phyloP scores from a whole-genome alignment of 2,888 invertebrate species.

The Argyresthia albistria region DNA sequence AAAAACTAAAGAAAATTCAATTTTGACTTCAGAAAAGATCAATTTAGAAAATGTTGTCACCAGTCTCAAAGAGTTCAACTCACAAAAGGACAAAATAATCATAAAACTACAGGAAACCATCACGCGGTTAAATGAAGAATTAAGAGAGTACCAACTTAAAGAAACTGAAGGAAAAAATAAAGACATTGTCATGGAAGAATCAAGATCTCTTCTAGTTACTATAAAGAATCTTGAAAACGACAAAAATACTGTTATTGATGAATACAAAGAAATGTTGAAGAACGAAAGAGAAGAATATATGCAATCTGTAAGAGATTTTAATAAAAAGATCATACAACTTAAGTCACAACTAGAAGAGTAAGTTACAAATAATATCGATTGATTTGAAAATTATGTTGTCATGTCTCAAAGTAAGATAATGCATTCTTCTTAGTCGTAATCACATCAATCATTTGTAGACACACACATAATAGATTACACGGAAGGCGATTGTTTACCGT shows the following conservation, averaged over 20 bases:
- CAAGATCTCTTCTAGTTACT: slow-evolving; percentile 45
- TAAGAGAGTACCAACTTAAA: slow-evolving; percentile 26
- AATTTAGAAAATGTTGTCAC: slow-evolving; percentile 36
- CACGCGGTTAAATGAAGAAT: slow-evolving; percentile 12
- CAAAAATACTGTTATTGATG: slow-evolving; percentile 43
- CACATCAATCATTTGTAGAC: background rate
- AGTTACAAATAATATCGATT: slow-evolving; percentile 5
- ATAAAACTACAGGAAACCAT: slow-evolving; percentile 26
- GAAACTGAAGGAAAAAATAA: slow-evolving; percentile 26
- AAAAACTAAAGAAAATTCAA: slow-evolving; percentile 36
- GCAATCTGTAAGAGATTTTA: slow-evolving; percentile 38
- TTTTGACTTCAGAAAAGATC: slow-evolving; percentile 42
- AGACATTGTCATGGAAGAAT: slow-evolving; percentile 46
- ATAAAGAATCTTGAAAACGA: slow-evolving; percentile 54
- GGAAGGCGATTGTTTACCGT: background rate
- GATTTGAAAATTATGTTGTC: background rate
- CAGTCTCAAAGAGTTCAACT: slow-evolving; percentile 19
- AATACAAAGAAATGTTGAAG: slow-evolving; percentile 62
- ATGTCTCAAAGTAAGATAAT: background rate
- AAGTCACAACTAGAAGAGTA: slow-evolving; percentile 49
- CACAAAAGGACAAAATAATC: slow-evolving; percentile 35
- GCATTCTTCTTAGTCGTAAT: background rate
- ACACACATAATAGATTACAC: background rate
- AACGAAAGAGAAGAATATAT: slow-evolving; percentile 64
- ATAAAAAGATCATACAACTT: slow-evolving; percentile 37